Evolutionary conservation across 2,888 invertebrate species (phyloP).

Genomic region (Malthinus seriepunctatus): DNA sequence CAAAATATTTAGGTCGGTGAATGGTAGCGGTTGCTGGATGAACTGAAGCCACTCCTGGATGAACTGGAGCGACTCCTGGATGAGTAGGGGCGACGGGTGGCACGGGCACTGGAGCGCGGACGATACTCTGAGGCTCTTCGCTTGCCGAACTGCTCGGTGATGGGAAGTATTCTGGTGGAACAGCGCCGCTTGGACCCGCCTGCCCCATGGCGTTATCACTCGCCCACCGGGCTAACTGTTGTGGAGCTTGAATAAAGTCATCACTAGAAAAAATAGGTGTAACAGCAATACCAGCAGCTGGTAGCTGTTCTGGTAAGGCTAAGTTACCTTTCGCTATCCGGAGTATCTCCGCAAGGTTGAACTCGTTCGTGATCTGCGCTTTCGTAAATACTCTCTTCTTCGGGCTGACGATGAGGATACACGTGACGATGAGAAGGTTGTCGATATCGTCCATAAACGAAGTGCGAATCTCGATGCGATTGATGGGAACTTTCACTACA

Average conservation of each 20-base stretch:
- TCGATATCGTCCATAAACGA: conserved; percentile 69
- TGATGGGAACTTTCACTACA: conserved; percentile 77
- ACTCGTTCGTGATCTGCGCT: conserved; percentile 77
- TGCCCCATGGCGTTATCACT: conserved; percentile 73
- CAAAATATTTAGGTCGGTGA: conserved; percentile 65
- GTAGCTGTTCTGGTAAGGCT: conserved; percentile 31
- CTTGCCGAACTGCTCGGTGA: conserved; percentile 60
- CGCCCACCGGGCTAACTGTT: conserved; percentile 94
- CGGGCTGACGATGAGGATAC: conserved; percentile 56
- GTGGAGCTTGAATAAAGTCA: conserved; percentile 97
- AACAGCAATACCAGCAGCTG: conserved; percentile 63
- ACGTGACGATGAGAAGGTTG: conserved; percentile 52
- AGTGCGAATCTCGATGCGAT: conserved; percentile 76
- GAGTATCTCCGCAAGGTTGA: conserved; percentile 73
- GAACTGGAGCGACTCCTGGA: conserved; percentile 40
- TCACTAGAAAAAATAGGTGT: conserved; percentile 91
- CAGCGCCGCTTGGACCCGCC: conserved; percentile 54
- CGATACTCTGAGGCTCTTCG: conserved; percentile 60
- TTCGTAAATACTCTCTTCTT: conserved; percentile 87
- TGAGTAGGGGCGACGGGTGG: conserved; percentile 51
- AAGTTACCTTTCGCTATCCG: conserved; percentile 83
- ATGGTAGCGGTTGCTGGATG: conserved; percentile 58
- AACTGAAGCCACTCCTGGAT: conserved; percentile 33
- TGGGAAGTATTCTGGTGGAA: conserved; percentile 62
- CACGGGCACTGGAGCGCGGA: conserved; percentile 57